These are phyloP conservation scores for Dicycla oo DNA, from an alignment of 2,888 invertebrate genomes.

Conservation along the genomic window DNA sequence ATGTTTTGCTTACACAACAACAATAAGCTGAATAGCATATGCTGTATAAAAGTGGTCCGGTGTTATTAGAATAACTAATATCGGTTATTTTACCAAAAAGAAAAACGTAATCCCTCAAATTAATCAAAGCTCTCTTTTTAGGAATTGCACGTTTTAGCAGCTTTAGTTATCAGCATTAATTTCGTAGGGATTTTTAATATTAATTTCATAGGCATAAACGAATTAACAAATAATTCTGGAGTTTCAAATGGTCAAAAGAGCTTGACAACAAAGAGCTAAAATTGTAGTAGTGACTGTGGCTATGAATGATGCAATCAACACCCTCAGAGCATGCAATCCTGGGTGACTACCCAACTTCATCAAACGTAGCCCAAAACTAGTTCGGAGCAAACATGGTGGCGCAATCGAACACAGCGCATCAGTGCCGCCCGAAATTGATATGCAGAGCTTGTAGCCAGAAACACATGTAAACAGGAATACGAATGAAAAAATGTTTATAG, in stretches of 20 bases:
- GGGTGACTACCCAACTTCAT: conserved; percentile 31
- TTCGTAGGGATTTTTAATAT: conserved; percentile 6
- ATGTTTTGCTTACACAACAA: conserved; percentile 47
- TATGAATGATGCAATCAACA: not conserved
- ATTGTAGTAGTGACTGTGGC: not conserved
- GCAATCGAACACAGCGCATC: conserved; percentile 26
- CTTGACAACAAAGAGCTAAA: not conserved
- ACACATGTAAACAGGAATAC: conserved; percentile 51
- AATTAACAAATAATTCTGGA: not conserved
- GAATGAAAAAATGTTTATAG: conserved; percentile 50
- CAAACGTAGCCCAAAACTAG: conserved; percentile 30
- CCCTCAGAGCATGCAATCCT: conserved; percentile 1
- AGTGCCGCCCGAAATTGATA: conserved; percentile 46
- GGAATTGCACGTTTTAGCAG: not conserved
- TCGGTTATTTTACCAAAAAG: conserved; percentile 13
- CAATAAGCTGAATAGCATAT: conserved; percentile 34
- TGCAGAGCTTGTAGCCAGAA: conserved; percentile 40
- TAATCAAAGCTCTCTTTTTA: conserved; percentile 23
- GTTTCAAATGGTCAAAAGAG: not conserved
- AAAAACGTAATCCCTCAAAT: conserved; percentile 6
- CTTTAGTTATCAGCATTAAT: conserved; percentile 13
- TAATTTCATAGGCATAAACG: not conserved
- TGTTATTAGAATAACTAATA: conserved; percentile 30
- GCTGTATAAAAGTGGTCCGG: conserved; percentile 9
- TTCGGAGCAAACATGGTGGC: conserved; percentile 29